A percentile compares a stretch with the other conserved stretches of the same genome.
Conservation (phyloP, 2,888 invertebrate species). For the Athetis lepigone region DNA sequence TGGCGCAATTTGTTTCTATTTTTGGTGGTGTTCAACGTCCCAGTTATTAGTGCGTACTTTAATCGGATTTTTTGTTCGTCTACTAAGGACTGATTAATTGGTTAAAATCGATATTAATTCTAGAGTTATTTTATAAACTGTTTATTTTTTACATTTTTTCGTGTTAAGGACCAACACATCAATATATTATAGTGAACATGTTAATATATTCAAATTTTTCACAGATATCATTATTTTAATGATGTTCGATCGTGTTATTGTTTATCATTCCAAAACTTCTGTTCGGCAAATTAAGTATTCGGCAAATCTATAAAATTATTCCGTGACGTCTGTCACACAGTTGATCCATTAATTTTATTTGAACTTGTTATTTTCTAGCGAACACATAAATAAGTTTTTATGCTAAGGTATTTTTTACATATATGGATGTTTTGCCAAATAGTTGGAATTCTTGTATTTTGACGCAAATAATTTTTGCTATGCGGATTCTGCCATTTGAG, state of each 20-base stretch:
- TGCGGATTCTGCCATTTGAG: constrained; percentile 43
- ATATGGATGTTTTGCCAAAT: constrained; percentile 60
- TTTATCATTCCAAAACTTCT: constrained; percentile 63
- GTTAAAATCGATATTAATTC: constrained; percentile 12
- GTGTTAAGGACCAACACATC: constrained; percentile 11
- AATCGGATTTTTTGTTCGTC: constrained; percentile 24
- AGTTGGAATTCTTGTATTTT: constrained; percentile 68
- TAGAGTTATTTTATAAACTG: constrained; percentile 11
- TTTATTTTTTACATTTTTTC: constrained; percentile 12
- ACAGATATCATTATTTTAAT: constrained; percentile 45
- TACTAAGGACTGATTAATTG: constrained; percentile 32
- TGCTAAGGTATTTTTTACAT: constrained; percentile 30
- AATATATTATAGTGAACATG: constrained; percentile 13
- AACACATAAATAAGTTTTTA: constrained; percentile 52
- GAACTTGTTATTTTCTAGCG: constrained; percentile 58
- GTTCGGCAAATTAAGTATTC: constrained; percentile 59
- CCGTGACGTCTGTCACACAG: constrained; percentile 70
- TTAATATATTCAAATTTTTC: constrained; percentile 40
- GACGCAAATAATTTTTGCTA: constrained; percentile 64
- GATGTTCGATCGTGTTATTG: constrained; percentile 66
- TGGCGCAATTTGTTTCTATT: constrained; percentile 32
- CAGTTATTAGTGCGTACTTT: constrained; percentile 21
- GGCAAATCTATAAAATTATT: constrained; percentile 68
- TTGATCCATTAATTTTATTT: constrained; percentile 69
- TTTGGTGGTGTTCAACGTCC: constrained; percentile 31